Percentiles rank a stretch among this genome's conserved stretches.
phyloP scores from a whole-genome alignment of 1,140 invertebrate species.

The Oedothorax gibbosus region DNA sequence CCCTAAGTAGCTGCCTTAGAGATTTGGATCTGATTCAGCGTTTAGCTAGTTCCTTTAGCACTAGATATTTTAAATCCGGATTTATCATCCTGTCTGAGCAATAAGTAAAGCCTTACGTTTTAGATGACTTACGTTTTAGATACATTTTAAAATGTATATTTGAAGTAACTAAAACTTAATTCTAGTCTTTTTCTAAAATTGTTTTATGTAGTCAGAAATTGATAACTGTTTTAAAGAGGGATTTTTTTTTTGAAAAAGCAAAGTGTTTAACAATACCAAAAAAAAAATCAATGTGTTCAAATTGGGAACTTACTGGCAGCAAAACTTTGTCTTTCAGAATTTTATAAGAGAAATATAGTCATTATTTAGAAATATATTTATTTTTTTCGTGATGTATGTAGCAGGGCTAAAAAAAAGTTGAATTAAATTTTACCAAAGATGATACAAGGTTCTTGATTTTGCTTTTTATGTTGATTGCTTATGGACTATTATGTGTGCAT shows the following conservation, averaged over 20 bases:
- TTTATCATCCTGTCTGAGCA: conserved; percentile 59
- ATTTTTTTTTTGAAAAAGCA: neutral
- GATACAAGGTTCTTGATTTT: neutral
- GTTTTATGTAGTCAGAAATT: too few relatives aligned
- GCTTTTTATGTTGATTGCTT: conserved; percentile 37
- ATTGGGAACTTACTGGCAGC: conserved; percentile 60
- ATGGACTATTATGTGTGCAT: conserved; percentile 36
- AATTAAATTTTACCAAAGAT: conserved; percentile 39
- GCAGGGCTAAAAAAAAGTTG: conserved; percentile 45
- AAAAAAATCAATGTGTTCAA: conserved; percentile 45
- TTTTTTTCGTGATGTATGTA: conserved; percentile 45
- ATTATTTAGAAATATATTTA: conserved; percentile 60
- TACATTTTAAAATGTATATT: conserved; percentile 26
- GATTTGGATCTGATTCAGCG: conserved; percentile 46
- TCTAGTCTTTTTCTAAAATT: too few relatives aligned
- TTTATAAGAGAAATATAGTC: conserved; percentile 57
- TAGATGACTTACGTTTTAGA: too few relatives aligned
- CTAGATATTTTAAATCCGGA: conserved; percentile 53
- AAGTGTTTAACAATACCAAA: neutral
- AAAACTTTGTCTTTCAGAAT: conserved; percentile 59
- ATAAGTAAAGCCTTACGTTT: conserved; percentile 61
- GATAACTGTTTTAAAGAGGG: too few relatives aligned
- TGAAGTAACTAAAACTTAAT: too few relatives aligned
- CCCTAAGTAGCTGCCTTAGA: conserved; percentile 51
- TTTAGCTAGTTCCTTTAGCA: conserved; percentile 51